Base-by-base conservation (phyloP, 2,797 vertebrate genomes). In the Diplodus sargus region DNA sequence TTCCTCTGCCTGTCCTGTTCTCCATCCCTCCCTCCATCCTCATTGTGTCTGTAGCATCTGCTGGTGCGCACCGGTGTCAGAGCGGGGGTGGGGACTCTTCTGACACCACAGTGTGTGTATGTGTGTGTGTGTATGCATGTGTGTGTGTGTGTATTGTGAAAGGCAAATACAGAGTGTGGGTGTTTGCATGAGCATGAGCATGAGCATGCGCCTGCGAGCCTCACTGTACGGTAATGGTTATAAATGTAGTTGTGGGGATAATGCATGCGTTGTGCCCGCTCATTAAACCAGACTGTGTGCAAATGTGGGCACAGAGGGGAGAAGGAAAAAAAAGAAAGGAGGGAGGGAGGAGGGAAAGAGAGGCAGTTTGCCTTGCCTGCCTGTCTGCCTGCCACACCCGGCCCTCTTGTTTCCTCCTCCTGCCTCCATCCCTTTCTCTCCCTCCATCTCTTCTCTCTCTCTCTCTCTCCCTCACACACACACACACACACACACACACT, bases 301-400 rank as follows among this genome's bases (percentile, higher is more conserved):
- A 87, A 91, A 91, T 84, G 77, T 85, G 81, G 78, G 86, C 76
- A 82, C 69, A 81, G 69, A 49, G 58, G 67, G 57, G 30, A 34
- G 30, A 34, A 34, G 30, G 4, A 66, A 63, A 17, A 70, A 76
- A 75, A 73, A 66, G 43, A 66, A 49, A 58, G 28, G 67, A 34
- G 68, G 48, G 66, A 28, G 45, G 53, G 71, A 45, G 68, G 68
- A 43, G 69, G 48, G 60, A 79, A 74, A 53, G 59, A 66, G 71
- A 72, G 68, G 75, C 79, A 78, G 78, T 83, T 76, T 85, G 81
- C 87, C 57, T 83, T 3, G 65, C 66, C 70, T 86, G 84, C 85
- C 80, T 77, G 76, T 86, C 90, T 91, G 90, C 92, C 94, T 91
- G 90, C 92, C 94, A 94, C 95, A 94, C 93, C 87, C 89, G 80